Conservation (phyloP, 2,888 invertebrate species). For the Hipparchia semele region DNA sequence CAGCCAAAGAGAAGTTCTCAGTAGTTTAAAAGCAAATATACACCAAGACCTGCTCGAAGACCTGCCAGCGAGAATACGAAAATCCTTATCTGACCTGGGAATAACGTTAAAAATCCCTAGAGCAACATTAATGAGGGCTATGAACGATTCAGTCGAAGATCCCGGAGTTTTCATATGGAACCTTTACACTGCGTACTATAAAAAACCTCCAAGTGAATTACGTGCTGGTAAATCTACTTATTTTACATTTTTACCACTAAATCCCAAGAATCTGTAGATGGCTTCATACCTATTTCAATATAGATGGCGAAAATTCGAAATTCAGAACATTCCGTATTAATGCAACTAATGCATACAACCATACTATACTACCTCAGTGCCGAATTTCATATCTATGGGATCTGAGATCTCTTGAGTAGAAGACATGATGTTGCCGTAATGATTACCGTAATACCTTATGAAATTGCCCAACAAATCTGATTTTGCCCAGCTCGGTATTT, state of each 20-base stretch:
- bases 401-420: no score
- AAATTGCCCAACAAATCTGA: slow-evolving; percentile 1
- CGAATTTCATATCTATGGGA: no score
- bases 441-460: no score
- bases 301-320: no score
- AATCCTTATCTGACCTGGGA: slow-evolving; percentile 62
- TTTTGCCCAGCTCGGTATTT: neutral
- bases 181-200: slow-evolving; percentile 63
- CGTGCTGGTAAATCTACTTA: slow-evolving; percentile 49
- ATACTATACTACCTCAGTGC: no score
- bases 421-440: no score
- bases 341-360: no score
- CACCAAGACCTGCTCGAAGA: slow-evolving; percentile 73
- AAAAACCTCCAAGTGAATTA: slow-evolving; percentile 60
- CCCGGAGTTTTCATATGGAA: slow-evolving; percentile 76
- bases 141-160: slow-evolving; percentile 60
- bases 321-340: no score
- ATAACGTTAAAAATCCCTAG: slow-evolving; percentile 58
- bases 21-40: slow-evolving; percentile 56
- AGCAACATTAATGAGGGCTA: slow-evolving; percentile 58
- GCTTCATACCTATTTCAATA: no score
- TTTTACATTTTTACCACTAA: neutral
- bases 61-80: slow-evolving; percentile 58
- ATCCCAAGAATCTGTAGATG: no score
- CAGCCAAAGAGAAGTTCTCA: slow-evolving; percentile 58